These are phyloP conservation scores for Moxostoma hubbsi DNA, from an alignment of 2,797 vertebrate genomes.

Conservation along the genomic window DNA sequence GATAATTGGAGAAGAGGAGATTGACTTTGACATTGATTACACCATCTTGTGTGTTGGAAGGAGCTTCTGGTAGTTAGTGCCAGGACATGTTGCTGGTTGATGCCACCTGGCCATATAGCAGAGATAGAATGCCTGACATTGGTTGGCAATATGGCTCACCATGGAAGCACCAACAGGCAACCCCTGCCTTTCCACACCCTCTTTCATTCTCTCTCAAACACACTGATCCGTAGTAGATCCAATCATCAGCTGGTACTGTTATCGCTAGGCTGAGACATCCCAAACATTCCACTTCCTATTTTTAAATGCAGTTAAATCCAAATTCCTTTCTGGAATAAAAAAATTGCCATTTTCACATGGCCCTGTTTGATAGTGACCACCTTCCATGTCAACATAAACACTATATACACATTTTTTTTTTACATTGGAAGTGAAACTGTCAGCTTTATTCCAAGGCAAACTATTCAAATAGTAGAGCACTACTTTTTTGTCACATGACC, in stretches of 20 bases:
- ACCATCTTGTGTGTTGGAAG: constrained; percentile 65
- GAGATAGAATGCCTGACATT: constrained; percentile 40
- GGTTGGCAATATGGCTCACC: constrained; percentile 33
- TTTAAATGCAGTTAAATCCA: constrained; percentile 69
- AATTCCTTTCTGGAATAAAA: constrained; percentile 64
- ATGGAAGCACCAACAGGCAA: constrained; percentile 42
- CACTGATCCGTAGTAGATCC: constrained; percentile 51
- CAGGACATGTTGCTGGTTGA: constrained; percentile 47
- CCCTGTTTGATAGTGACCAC: constrained; percentile 56
- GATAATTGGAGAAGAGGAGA: constrained; percentile 56
- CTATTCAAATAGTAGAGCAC: too few species aligned
- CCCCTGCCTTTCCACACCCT: background rate
- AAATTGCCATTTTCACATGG: constrained; percentile 68
- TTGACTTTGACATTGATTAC: constrained; percentile 71
- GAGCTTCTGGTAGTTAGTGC: constrained; percentile 27
- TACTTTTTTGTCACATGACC: too few species aligned
- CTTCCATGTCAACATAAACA: constrained; percentile 34
- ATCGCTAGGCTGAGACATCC: constrained; percentile 50
- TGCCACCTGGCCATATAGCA: constrained; percentile 60
- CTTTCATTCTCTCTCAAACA: constrained; percentile 11
- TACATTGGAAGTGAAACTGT: too few species aligned
- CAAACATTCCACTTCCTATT: constrained; percentile 64
- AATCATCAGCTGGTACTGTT: constrained; percentile 70
- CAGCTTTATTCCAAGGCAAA: too few species aligned
- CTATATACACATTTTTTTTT: background rate